Percentiles rank a stretch among this genome's conserved stretches.
phyloP scores from a whole-genome alignment of 2,797 vertebrate genomes.

The Arnoldichthys spilopterus region DNA sequence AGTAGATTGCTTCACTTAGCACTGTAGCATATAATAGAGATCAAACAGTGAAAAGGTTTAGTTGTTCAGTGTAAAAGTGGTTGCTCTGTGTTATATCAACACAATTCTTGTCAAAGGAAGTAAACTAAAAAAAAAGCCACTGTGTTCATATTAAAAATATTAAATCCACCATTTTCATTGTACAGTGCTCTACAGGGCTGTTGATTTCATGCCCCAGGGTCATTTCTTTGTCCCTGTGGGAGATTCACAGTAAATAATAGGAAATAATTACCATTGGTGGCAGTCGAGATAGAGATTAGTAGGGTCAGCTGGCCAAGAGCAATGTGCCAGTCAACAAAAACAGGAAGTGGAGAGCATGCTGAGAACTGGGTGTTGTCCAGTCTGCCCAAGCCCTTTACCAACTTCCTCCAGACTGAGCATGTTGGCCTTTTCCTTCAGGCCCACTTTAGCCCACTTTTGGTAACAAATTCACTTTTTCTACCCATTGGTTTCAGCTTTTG shows the following conservation, averaged over 20 bases:
- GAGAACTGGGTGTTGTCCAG: not conserved
- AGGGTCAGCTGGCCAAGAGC: slow-evolving; percentile 11
- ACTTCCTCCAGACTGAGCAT: not conserved
- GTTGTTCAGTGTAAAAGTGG: too few species aligned
- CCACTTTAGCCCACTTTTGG: not conserved
- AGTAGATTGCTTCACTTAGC: too few species aligned
- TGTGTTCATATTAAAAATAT: too few species aligned
- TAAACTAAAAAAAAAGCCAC: too few species aligned
- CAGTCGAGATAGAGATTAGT: slow-evolving; percentile 51
- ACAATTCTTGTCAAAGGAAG: too few species aligned
- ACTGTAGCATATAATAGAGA: too few species aligned
- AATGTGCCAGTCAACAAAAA: not conserved
- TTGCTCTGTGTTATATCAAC: too few species aligned
- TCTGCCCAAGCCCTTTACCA: not conserved
- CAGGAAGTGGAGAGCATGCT: not conserved
- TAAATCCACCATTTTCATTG: too few species aligned
- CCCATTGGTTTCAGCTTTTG: not conserved
- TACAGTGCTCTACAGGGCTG: too few species aligned
- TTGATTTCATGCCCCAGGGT: too few species aligned
- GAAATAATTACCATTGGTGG: slow-evolving; percentile 56
- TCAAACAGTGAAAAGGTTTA: too few species aligned
- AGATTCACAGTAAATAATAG: slow-evolving; percentile 63
- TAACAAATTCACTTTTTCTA: not conserved
- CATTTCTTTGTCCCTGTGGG: not conserved
- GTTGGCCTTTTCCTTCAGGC: not conserved